phyloP scores from a whole-genome alignment of 2,888 invertebrate genomes.

The Limnephilus rhombicus region DNA sequence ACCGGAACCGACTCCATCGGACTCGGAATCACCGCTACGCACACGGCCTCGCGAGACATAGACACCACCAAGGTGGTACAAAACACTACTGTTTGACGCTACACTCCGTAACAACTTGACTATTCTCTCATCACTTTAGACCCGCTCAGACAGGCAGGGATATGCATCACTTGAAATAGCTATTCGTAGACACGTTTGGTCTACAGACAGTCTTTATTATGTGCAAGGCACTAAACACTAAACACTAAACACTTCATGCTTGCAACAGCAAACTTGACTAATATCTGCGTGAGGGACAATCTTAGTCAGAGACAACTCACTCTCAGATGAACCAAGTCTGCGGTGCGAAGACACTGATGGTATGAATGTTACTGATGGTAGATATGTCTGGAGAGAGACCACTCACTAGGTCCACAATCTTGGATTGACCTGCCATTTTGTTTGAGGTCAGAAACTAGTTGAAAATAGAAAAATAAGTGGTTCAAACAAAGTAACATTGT shows the following conservation, averaged over 20 bases:
- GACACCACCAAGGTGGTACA: constrained; percentile 61
- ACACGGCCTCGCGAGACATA: constrained; percentile 77
- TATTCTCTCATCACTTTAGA: constrained; percentile 58
- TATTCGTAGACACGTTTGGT: neutral
- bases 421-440: neutral
- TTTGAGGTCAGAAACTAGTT: no score
- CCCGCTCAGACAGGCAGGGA: neutral
- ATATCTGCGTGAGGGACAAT: neutral
- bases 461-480: no score
- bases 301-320: neutral
- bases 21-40: constrained; percentile 82
- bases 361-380: neutral
- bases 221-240: no score
- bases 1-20: constrained; percentile 87
- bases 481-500: no score
- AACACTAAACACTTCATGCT: no score
- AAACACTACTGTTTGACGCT: constrained; percentile 41
- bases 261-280: neutral
- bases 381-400: neutral
- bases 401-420: neutral
- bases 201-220: neutral
- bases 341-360: neutral
- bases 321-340: neutral
- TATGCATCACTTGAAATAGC: constrained; percentile 19
- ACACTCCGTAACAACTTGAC: constrained; percentile 62